phyloP scores from a whole-genome alignment of 2,797 vertebrate genomes.

The Prionace glauca region DNA sequence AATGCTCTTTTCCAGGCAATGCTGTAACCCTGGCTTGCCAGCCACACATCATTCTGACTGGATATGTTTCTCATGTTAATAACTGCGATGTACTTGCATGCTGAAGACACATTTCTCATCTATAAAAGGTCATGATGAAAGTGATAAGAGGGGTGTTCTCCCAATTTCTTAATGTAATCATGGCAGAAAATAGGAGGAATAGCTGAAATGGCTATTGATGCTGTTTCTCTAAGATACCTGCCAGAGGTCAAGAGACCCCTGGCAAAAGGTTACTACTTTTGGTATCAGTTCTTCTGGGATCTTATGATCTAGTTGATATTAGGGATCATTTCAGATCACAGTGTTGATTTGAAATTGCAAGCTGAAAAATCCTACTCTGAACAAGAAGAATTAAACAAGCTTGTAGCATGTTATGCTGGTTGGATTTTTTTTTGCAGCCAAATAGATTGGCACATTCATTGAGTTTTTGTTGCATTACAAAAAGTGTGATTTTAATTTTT shows the following conservation, averaged over 20 bases:
- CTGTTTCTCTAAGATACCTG: neutral
- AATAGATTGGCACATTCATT: conserved; percentile 28
- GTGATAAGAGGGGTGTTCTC: neutral
- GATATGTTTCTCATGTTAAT: neutral
- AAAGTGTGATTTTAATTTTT: conserved; percentile 35
- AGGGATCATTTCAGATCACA: neutral
- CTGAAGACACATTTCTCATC: neutral
- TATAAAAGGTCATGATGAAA: neutral
- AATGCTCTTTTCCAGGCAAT: neutral
- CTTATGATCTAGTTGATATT: neutral
- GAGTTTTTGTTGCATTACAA: conserved; percentile 23
- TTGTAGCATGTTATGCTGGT: neutral
- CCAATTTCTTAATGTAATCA: neutral
- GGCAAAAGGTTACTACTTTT: neutral
- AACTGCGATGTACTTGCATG: neutral
- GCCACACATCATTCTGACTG: neutral
- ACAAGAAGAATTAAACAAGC: neutral
- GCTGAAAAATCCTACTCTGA: neutral
- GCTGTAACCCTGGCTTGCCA: neutral
- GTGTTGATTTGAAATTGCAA: neutral
- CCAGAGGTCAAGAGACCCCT: neutral
- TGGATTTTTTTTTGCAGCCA: neutral
- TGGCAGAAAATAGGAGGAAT: neutral
- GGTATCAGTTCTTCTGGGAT: neutral
- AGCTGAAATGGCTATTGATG: neutral